phyloP scores from a whole-genome alignment of 2,888 invertebrate genomes.

The Philopedon plagiatum region DNA sequence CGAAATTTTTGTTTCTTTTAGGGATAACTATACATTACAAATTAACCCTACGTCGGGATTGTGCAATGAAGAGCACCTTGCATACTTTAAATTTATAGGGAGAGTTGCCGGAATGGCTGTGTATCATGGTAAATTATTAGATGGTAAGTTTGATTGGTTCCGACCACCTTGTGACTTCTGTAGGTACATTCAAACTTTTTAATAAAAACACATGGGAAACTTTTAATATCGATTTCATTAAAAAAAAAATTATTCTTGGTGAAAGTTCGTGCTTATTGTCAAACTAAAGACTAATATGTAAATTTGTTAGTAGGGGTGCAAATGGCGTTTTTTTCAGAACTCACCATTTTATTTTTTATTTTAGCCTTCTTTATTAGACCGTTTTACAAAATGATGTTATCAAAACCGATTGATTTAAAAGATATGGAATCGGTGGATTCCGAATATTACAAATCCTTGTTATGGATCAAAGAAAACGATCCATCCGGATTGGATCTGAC shows the following conservation, averaged over 20 bases:
- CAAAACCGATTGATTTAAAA: conserved; percentile 91
- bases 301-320: no score
- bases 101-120: conserved; percentile 99
- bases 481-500: conserved; percentile 94
- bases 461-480: conserved; percentile 97
- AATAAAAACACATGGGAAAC: no score
- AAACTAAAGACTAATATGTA: no score
- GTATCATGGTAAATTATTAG: conserved; percentile 97
- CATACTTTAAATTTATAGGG: conserved; percentile 99
- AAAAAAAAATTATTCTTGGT: no score
- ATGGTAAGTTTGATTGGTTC: conserved; percentile 86
- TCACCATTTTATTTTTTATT: conserved; percentile 51
- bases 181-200: no score
- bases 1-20: conserved; percentile 63
- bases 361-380: conserved; percentile 98
- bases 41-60: conserved; percentile 98
- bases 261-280: no score
- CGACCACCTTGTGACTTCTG: no score
- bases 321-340: not conserved
- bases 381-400: conserved; percentile 99
- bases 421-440: conserved; percentile 99
- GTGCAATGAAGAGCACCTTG: conserved; percentile 97
- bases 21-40: conserved; percentile 98
- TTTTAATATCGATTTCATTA: no score
- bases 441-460: conserved; percentile 97